Percentiles rank a stretch among this genome's conserved stretches.
These are phyloP conservation scores for Synanthedon andrenaeformis DNA, from an alignment of 2,888 invertebrate species.

Conservation along the genomic window DNA sequence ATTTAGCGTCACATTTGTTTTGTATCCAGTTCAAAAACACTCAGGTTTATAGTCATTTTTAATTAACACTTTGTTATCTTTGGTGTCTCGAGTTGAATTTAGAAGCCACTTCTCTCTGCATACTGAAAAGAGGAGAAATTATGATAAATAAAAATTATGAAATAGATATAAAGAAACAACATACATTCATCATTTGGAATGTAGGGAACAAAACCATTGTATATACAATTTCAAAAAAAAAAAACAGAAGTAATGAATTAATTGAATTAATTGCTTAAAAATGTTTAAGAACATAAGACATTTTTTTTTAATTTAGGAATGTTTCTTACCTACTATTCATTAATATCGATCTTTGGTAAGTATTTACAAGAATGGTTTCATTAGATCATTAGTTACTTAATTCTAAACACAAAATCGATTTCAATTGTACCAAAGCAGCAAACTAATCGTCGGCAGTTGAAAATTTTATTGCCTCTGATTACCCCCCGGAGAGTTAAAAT, in stretches of 20 bases:
- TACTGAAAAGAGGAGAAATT: constrained; percentile 38
- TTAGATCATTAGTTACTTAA: not conserved
- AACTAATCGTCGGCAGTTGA: not conserved
- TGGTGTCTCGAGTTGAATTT: constrained; percentile 10
- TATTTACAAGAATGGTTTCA: no score
- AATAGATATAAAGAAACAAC: not conserved
- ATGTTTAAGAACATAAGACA: no score
- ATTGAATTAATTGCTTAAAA: no score
- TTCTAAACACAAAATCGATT: not conserved
- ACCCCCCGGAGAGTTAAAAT: not conserved
- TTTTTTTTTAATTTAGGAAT: no score
- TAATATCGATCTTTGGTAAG: no score
- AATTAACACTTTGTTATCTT: constrained; percentile 32
- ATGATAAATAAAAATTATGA: not conserved
- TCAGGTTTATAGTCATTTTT: constrained; percentile 62
- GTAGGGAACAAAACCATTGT: no score
- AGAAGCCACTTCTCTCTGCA: constrained; percentile 8
- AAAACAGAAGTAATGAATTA: no score
- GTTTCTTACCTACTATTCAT: no score
- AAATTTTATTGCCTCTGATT: not conserved
- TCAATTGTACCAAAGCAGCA: not conserved
- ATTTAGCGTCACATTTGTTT: constrained; percentile 47
- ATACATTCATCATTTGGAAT: not conserved
- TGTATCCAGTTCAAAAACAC: constrained; percentile 28
- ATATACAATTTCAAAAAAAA: no score